Base-by-base conservation (phyloP, 2,113 vertebrate genomes). In the Cynoglossus semilaevis region DNA sequence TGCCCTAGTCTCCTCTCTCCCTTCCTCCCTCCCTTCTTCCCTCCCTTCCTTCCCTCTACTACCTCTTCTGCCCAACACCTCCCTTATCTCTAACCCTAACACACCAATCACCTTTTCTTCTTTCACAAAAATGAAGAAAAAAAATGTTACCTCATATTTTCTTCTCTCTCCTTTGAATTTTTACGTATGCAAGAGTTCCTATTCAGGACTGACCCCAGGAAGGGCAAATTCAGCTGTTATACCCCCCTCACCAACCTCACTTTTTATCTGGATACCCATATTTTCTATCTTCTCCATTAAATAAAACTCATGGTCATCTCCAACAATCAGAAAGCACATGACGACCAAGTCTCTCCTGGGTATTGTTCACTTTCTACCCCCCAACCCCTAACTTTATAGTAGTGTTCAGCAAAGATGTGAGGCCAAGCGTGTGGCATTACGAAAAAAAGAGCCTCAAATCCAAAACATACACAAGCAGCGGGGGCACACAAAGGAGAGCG, bases 211-310 rank as follows among this genome's bases (percentile, higher is more conserved):
- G 62, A 88, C 85, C 77, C 68, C 76, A 80, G 82, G 76, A 81
- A 68, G 60, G 77, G 74, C 72, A 67, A 75, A 85, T 89, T 91
- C 88, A 90, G 87, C 88, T 85, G 89, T 81, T 80, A 78, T 77
- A 82, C 81, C 64, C 15, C 44, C 15, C 44, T 40, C n/a, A n/a
- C n/a, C n/a, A n/a, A n/a, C 63, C 46, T 36, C n/a, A 5, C 49
- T 13, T 58, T 13, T 8, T 4, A 16, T 43, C 47, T 8, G 1
- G 6, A 7, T 41, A 15, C 46, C 29, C 22, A 47, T 43, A 37
- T 48, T 61, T 36, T 62, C 35, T 58, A 63, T 74, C 63, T n/a
- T 68, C 70, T 51, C 70, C 37, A 40, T 61, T 42, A 38, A 8
- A 41, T 3, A 34, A 45, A 44, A 41, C 44, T 57, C 6, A 29